Conservation (phyloP, 2,888 invertebrate species). For the Carterocephalus palaemon region DNA sequence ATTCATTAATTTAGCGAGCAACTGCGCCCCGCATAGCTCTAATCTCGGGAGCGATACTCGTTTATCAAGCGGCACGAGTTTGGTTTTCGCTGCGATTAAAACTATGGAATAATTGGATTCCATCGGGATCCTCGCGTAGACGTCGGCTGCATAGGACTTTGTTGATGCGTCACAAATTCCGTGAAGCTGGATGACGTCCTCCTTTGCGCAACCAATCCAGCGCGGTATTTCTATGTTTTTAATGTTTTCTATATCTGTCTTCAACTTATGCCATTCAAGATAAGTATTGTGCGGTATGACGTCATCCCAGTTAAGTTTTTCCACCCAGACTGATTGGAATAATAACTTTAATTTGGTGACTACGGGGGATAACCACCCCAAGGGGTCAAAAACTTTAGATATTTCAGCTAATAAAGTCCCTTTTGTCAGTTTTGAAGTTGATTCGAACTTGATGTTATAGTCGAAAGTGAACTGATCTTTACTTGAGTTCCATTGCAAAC, state of each 20-base stretch:
- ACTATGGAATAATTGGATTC: neutral
- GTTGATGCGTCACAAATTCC: neutral
- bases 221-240: slow-evolving; percentile 24
- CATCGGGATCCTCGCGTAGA: neutral
- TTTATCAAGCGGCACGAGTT: slow-evolving; percentile 24
- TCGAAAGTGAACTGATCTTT: neutral
- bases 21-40: slow-evolving; percentile 26
- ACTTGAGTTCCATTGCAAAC: no score
- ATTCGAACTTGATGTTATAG: neutral
- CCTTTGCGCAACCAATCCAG: slow-evolving; percentile 15
- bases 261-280: slow-evolving; percentile 12
- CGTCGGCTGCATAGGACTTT: neutral
- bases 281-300: slow-evolving; percentile 5
- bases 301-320: slow-evolving; percentile 28
- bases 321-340: slow-evolving; percentile 28
- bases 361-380: slow-evolving; percentile 24
- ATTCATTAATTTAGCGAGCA: slow-evolving; percentile 20
- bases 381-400: slow-evolving; percentile 22
- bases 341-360: slow-evolving; percentile 23
- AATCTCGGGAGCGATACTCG: slow-evolving; percentile 25
- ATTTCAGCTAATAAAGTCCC: slow-evolving; percentile 17
- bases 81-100: slow-evolving; percentile 28
- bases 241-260: slow-evolving; percentile 3
- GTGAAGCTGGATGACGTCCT: neutral
- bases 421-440: neutral